These are phyloP conservation scores for Acleris laterana DNA, from an alignment of 2,888 invertebrate genomes.

Conservation along the genomic window DNA sequence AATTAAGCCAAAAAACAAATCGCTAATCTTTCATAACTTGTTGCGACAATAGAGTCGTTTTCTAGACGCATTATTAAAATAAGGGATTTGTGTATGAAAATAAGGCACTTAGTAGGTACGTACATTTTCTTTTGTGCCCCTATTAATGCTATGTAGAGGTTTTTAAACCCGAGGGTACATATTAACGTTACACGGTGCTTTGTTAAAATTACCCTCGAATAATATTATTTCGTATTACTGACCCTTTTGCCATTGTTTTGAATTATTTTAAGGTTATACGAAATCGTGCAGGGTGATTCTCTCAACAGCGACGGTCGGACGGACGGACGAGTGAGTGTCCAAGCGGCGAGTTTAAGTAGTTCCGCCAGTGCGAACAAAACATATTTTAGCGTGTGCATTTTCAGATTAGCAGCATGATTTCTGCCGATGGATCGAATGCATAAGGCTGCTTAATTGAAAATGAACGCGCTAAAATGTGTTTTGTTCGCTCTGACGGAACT, in stretches of 20 bases:
- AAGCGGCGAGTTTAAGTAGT: no score
- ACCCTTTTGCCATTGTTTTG: constrained; percentile 16
- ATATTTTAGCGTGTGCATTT: no score
- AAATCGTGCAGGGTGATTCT: no score
- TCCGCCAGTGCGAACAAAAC: no score
- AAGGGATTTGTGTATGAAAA: constrained; percentile 33
- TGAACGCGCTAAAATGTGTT: no score
- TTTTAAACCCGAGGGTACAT: constrained; percentile 5
- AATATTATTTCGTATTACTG: constrained; percentile 26
- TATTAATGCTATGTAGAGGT: constrained; percentile 20
- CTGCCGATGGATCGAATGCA: no score
- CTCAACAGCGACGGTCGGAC: no score
- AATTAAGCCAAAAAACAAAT: background rate
- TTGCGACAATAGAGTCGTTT: constrained; percentile 2
- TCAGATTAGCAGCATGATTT: no score
- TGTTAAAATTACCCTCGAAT: constrained; percentile 23
- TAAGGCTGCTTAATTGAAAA: no score
- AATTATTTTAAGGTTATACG: constrained; percentile 2
- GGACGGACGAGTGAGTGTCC: no score
- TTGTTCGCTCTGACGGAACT: no score
- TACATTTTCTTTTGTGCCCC: constrained; percentile 30
- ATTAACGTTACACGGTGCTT: constrained; percentile 15
- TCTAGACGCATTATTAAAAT: constrained; percentile 32
- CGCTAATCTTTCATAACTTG: constrained; percentile 1
- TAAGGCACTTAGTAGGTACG: constrained; percentile 26